These are phyloP conservation scores for Paralinhomoeus sp. DNA, from an alignment of 2,888 invertebrate genomes.

Conservation along the genomic window DNA sequence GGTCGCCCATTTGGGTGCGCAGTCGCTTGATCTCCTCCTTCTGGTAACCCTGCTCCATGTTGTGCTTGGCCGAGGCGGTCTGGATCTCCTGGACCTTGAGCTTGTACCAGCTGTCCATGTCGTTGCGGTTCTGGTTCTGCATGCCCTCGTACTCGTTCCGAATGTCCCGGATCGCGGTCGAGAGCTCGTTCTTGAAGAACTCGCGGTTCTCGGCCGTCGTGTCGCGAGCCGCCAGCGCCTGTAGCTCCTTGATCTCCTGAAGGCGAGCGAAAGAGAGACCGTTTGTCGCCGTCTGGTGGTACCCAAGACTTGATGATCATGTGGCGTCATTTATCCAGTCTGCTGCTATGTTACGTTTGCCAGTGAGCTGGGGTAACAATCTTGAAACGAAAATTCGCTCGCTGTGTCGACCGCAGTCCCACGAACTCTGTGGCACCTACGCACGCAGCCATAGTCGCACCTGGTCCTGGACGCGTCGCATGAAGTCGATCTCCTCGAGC, in stretches of 20 bases:
- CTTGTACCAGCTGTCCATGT: conserved; percentile 33
- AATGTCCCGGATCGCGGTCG: conserved; percentile 33
- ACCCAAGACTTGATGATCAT: too few species aligned
- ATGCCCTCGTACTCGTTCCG: conserved; percentile 32
- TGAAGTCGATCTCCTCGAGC: conserved; percentile 33
- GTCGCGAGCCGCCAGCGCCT: conserved; percentile 32
- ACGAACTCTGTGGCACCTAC: too few species aligned
- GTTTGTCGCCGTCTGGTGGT: too few species aligned
- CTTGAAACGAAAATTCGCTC: too few species aligned
- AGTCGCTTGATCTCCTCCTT: conserved; percentile 32
- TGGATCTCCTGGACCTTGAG: conserved; percentile 35
- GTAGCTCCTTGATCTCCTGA: conserved; percentile 33
- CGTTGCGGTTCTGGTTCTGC: conserved; percentile 28
- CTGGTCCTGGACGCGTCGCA: conserved; percentile 32
- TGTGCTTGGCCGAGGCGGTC: conserved; percentile 29
- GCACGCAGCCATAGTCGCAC: too few species aligned
- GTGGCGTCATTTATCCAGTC: too few species aligned
- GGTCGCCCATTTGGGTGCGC: conserved; percentile 28
- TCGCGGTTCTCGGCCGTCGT: conserved; percentile 34
- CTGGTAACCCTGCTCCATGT: conserved; percentile 30
- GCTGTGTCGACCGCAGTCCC: too few species aligned
- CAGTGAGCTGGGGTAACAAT: too few species aligned
- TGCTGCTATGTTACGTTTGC: too few species aligned
- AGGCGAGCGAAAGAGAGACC: too few species aligned
- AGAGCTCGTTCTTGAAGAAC: conserved; percentile 35